These are phyloP conservation scores for Dolichomitus sp. DNA, from an alignment of 2,888 invertebrate genomes.

Conservation along the genomic window DNA sequence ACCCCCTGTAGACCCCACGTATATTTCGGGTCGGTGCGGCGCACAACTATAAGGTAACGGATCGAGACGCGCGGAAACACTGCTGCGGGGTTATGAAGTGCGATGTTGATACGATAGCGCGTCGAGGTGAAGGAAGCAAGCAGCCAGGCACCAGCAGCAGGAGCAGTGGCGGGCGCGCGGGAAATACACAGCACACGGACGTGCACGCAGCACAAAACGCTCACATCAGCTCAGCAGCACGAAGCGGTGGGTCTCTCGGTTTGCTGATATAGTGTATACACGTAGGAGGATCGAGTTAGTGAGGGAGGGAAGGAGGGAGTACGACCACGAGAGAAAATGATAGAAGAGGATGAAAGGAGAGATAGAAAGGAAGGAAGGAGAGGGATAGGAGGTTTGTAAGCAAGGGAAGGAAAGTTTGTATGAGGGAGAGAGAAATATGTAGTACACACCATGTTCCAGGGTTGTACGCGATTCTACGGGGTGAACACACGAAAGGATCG, in stretches of 20 bases:
- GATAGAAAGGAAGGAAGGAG: constrained; percentile 33
- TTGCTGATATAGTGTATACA: constrained; percentile 49
- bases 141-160: constrained; percentile 69
- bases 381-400: constrained; percentile 22
- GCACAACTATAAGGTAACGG: constrained; percentile 74
- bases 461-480: constrained; percentile 30
- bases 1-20: constrained; percentile 6
- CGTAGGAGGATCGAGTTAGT: constrained; percentile 47
- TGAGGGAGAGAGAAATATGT: neutral
- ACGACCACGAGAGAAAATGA: constrained; percentile 38
- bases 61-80: constrained; percentile 81
- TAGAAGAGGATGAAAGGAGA: constrained; percentile 34
- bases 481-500: constrained; percentile 31
- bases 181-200: constrained; percentile 65
- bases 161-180: constrained; percentile 63
- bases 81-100: constrained; percentile 82
- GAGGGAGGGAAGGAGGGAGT: constrained; percentile 25
- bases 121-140: constrained; percentile 74
- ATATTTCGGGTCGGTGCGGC: constrained; percentile 43
- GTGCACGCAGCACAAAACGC: constrained; percentile 57
- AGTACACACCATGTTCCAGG: constrained; percentile 23
- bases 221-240: constrained; percentile 39
- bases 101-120: constrained; percentile 82
- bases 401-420: constrained; percentile 22
- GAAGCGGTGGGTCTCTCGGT: constrained; percentile 57